Base-by-base conservation (phyloP, 2,113 vertebrate species). In the Salvelinus namaycush region DNA sequence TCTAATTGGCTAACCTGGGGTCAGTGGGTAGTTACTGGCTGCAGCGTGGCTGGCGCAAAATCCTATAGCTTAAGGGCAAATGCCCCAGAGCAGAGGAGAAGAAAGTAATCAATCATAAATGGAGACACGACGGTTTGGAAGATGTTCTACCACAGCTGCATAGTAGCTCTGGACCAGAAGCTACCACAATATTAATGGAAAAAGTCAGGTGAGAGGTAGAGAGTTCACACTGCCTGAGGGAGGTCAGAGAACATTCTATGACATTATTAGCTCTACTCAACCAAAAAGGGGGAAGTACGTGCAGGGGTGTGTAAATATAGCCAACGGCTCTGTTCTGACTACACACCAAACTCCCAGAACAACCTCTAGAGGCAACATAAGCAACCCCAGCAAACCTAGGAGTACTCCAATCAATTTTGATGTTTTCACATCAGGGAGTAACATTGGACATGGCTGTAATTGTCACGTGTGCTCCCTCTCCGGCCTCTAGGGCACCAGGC, bases 371-470 rank as follows among this genome's bases (percentile, higher is more conserved):
- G 76, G 64, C 76, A 84, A 62, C 26, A 66, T 24, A 66, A 26
- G 39, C 9, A n/a, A 48, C 8, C 18, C 27, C 29, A 39, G 16
- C 7, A 31, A 20, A 39, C 67, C 31, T n/a, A 79, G 70, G 67
- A 75, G 67, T 54, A 68, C 75, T 76, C 82, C 67, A 79, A 79
- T 89, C 76, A 87, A 81, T 81, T 70, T 79, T 76, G 59, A 84
- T 57, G 75, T 84, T 84, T 84, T 76, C 84, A 73, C 86, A 80
- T 74, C 70, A 49, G 80, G 81, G 39, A 39, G 39, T 49, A 11
- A 5, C 44, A 31, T 73, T 24, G 34, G 51, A 76, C 51, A 31
- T 54, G 75, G 80, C 31, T 60, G 70, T 54, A 54, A 39, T 54
- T 26, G 26, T 27, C 27, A 27, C 27, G 2, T 27, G 27, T 27